These are phyloP conservation scores for Drosophila paramelanica DNA, from an alignment of 2,888 invertebrate genomes.

Conservation along the genomic window DNA sequence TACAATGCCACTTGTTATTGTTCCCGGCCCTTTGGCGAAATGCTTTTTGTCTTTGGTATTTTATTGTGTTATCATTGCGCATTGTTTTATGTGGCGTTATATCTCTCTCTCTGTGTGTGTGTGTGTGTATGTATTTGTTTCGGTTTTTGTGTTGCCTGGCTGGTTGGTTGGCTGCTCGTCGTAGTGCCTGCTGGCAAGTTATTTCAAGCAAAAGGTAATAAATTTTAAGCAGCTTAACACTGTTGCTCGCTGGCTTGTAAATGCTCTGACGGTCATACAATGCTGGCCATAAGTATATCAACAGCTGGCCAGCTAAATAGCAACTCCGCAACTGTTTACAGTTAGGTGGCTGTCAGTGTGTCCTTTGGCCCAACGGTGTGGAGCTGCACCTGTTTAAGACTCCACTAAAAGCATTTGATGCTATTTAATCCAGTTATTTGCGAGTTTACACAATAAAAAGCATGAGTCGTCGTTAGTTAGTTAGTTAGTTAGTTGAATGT, in stretches of 20 bases:
- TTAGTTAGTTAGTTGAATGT: constrained; percentile 54
- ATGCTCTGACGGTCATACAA: constrained; percentile 64
- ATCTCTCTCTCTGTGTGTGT: constrained; percentile 8
- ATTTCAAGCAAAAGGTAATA: constrained; percentile 82
- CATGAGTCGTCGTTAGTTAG: constrained; percentile 56
- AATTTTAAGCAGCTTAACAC: constrained; percentile 82
- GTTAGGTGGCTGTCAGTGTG: constrained; percentile 36
- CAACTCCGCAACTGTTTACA: constrained; percentile 34
- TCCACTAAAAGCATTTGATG: constrained; percentile 76
- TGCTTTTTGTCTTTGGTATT: constrained; percentile 71
- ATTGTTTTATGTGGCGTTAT: constrained; percentile 65
- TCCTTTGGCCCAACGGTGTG: constrained; percentile 10
- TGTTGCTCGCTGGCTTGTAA: constrained; percentile 78
- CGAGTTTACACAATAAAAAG: constrained; percentile 79
- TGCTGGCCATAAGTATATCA: constrained; percentile 45
- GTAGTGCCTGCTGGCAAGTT: constrained; percentile 72
- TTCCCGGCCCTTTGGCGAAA: constrained; percentile 61
- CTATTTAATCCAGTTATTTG: constrained; percentile 80
- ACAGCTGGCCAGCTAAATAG: constrained; percentile 29
- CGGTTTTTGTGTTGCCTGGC: constrained; percentile 28
- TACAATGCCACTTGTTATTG: constrained; percentile 64
- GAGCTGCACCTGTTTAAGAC: constrained; percentile 74
- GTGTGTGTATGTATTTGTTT: constrained; percentile 29
- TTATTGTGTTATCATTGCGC: constrained; percentile 76
- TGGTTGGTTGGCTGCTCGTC: constrained; percentile 34